phyloP scores from a whole-genome alignment of 2,113 vertebrate genomes.

The Pteronura brasiliensis region DNA sequence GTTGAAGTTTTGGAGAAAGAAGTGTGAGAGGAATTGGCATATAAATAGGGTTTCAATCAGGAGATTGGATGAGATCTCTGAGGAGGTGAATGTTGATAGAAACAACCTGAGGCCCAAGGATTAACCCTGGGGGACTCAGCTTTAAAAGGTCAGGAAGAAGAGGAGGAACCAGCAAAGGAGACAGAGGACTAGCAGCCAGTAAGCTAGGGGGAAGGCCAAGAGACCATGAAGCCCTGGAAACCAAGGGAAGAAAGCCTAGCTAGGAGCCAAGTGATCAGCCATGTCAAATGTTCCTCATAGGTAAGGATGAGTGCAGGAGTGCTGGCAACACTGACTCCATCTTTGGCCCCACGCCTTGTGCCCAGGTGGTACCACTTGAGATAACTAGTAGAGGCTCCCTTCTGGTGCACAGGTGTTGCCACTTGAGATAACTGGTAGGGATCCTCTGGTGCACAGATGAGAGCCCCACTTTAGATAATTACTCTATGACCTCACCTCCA shows the following conservation, averaged over 20 bases:
- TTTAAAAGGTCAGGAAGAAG: neutral
- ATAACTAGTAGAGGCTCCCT: neutral
- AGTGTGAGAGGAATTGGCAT: neutral
- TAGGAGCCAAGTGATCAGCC: neutral
- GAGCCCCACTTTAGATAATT: neutral
- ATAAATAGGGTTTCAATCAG: neutral
- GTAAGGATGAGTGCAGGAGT: no score
- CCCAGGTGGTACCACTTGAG: neutral
- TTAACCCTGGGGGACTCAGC: neutral
- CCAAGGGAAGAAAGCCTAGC: neutral
- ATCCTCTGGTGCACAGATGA: neutral
- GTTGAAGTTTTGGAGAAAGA: neutral
- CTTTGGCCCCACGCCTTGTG: neutral
- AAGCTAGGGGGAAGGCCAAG: neutral
- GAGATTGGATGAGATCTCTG: neutral
- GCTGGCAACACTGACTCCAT: neutral
- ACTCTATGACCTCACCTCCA: neutral
- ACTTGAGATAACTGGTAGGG: neutral
- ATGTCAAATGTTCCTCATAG: neutral
- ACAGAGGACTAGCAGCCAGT: neutral
- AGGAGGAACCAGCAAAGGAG: neutral
- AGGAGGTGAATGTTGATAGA: neutral
- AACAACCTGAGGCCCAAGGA: neutral
- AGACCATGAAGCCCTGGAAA: neutral
- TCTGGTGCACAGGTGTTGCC: neutral